Base-by-base conservation (phyloP, 2,113 vertebrate species). In the Cyanistes caeruleus region DNA sequence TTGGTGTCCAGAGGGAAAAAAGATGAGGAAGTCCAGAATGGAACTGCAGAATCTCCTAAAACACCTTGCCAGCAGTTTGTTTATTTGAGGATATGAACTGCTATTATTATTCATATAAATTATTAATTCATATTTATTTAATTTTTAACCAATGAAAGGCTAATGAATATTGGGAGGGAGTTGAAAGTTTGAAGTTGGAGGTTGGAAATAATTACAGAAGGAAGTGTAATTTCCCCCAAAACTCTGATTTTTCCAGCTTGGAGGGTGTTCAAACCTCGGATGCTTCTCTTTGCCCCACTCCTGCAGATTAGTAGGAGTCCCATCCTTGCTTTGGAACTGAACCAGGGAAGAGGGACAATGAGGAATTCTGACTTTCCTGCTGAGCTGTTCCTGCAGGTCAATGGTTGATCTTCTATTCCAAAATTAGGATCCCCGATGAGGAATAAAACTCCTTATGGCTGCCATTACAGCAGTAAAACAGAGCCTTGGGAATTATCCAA, bases 221-320 rank as follows among this genome's bases (percentile, higher is more conserved):
- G 15, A 83, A 64, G 25, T 12, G 3, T 22, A 33, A 55, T 43
- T 80, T 43, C 7, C 35, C 27, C 10, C 3, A 59, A 83, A 80
- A 2, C 10, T 43, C 24, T 2, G 8, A 23, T 73, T 73, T 63
- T 63, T 28, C 13, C 7, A 8, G 2, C 6, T 41, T 55, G 20
- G 35, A 37, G 10, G 4, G 2, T 25, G 12, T 13, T 13, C n/a
- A 65, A 19, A 43, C 1, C 7, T 63, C 2, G 5, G 22, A 41
- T 18, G 15, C 2, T 86, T 84, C 44, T 60, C 41, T 69, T 56
- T 56, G 11, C 13, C 23, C 76, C 37, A 33, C 21, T 56, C 43
- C 24, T 12, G 24, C 19, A 58, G 39, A 53, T 31, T 25, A 46
- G 31, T 7, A 83, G 48, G 46, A 64, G 9, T 5, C 9, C 48